phyloP scores from a whole-genome alignment of 2,113 vertebrate species.

The Proterorhinus semilunaris region DNA sequence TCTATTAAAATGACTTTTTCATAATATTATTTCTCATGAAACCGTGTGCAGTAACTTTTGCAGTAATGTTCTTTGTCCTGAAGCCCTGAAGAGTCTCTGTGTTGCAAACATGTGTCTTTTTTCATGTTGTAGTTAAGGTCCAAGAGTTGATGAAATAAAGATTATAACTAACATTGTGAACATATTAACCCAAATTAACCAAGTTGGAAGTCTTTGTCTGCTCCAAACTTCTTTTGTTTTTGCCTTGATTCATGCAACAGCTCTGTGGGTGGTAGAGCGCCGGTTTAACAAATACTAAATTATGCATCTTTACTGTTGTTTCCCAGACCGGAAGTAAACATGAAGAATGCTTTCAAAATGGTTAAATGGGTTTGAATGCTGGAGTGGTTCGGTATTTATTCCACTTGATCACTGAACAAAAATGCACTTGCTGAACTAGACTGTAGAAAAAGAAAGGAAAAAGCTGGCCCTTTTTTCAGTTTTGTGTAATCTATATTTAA shows the following conservation, averaged over 20 bases:
- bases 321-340: not conserved
- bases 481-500: not conserved
- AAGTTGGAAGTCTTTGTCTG: not conserved
- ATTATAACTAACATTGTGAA: too few species aligned
- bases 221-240: not conserved
- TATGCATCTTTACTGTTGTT: conserved; percentile 3
- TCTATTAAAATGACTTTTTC: too few species aligned
- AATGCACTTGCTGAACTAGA: not conserved
- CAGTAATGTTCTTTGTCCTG: not conserved
- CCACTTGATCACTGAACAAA: not conserved
- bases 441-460: not conserved
- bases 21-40: too few species aligned
- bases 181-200: not conserved
- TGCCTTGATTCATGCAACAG: not conserved
- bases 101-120: not conserved
- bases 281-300: conserved; percentile 7
- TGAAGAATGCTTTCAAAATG: not conserved
- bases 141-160: not conserved
- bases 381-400: not conserved
- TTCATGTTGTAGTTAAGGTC: not conserved
- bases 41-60: too few species aligned
- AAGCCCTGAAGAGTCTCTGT: not conserved
- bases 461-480: not conserved
- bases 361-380: not conserved
- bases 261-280: not conserved